A percentile compares a stretch with the other conserved stretches of the same genome.
Conservation (phyloP, 2,113 vertebrate species). For the Ctenomys sociabilis region DNA sequence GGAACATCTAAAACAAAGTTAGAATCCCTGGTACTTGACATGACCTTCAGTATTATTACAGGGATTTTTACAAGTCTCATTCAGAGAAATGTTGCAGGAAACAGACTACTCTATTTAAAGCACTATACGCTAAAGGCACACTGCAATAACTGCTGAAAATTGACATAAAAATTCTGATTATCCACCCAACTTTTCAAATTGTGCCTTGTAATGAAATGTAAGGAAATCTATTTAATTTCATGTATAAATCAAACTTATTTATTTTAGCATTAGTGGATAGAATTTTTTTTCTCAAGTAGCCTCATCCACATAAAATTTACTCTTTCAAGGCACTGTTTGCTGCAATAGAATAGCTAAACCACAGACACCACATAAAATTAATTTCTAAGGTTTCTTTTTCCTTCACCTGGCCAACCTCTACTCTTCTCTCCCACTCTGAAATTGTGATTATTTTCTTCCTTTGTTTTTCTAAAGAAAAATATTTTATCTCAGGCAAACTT, state of each 20-base stretch:
- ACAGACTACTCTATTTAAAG: constrained; percentile 64
- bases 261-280: constrained; percentile 21
- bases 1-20: constrained; percentile 77
- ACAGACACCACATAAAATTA: background rate
- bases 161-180: background rate
- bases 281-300: constrained; percentile 45
- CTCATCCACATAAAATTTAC: background rate
- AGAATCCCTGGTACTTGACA: constrained; percentile 80
- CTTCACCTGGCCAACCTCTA: background rate
- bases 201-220: constrained; percentile 25
- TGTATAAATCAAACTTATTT: constrained; percentile 32
- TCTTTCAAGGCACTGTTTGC: background rate
- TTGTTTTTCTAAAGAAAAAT: constrained; percentile 11
- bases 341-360: background rate
- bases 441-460: constrained; percentile 32
- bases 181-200: background rate
- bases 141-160: constrained; percentile 42
- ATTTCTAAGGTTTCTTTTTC: background rate
- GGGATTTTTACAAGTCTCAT: constrained; percentile 74
- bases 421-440: background rate
- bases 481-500: constrained; percentile 18
- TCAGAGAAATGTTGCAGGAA: constrained; percentile 72
- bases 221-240: constrained; percentile 24
- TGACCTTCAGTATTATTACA: constrained; percentile 82
- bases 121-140: background rate